phyloP scores from a whole-genome alignment of 2,113 vertebrate species.

The Chrysemys picta region DNA sequence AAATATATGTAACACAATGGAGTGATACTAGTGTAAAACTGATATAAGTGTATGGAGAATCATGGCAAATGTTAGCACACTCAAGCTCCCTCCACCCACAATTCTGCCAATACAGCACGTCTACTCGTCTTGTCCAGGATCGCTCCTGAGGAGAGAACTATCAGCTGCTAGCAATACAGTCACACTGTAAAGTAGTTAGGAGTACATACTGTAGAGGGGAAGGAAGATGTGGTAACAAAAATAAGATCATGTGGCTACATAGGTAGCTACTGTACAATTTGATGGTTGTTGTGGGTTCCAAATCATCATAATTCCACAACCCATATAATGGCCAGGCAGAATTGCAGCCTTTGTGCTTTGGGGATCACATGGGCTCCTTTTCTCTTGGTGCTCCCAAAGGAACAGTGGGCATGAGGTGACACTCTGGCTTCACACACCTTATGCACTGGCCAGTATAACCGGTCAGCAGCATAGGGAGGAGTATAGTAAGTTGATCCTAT shows the following conservation, averaged over 20 bases:
- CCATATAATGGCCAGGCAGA: not conserved
- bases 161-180: not conserved
- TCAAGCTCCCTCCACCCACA: not conserved
- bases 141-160: not conserved
- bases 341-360: rapidly evolving
- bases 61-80: not conserved
- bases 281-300: not conserved
- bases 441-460: not conserved
- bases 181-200: not conserved
- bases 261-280: not conserved
- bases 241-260: rapidly evolving
- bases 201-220: not conserved
- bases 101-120: not conserved
- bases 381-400: not conserved
- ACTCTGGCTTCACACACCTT: not conserved
- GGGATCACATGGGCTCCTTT: not conserved
- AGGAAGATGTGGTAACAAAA: not conserved
- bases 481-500: not conserved
- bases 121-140: rapidly evolving
- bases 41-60: rapidly evolving
- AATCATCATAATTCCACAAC: not conserved
- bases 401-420: not conserved
- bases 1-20: not conserved
- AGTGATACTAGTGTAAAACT: rapidly evolving
- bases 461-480: not conserved